Base-by-base conservation (phyloP, 2,797 vertebrate genomes). In the Triplophysa yarkandensis region DNA sequence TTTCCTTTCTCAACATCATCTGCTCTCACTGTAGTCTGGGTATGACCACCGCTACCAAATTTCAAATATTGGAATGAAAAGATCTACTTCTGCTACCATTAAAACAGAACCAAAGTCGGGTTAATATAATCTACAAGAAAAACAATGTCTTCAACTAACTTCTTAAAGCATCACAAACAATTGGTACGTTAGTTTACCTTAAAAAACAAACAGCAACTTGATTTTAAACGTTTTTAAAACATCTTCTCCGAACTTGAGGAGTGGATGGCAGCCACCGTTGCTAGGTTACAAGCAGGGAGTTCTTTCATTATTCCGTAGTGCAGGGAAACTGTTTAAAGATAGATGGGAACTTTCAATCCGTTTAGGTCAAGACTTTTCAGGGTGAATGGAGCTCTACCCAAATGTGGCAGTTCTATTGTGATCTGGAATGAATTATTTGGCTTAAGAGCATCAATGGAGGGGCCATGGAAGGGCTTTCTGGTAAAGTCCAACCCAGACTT, bases 401-500 rank as follows among this genome's bases (percentile, higher is more conserved):
- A 80, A 87, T 76, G 87, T 86, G 89, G 87, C 85, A 78, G 68
- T 32, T 83, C 87, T 83, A 90, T 89, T 92, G 91, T 91, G 82
- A 72, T 27, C 74, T 74, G 86, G 87, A 86, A 85, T 86, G 74
- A 92, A 88, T 90, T 88, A 87, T 90, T 89, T 85, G 79, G 83
- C 79, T 85, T 85, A 83, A 83, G 83, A 81, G 82, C 77, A 85
- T 86, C 85, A 83, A 78, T 90, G 79, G 84, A 81, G 65, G 61
- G 54, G 71, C 66, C 76, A 78, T 83, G 81, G 84, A 87, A 86
- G 83, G 82, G 77, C 75, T 81, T 73, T 75, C 75, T 79, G 81
- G 81, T 71, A 36, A 30, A 71, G 79, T 44, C 62, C 36, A 58
- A 28, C 32, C 48, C 63, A 77, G 81, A 79, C 71, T 80, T 81